Evolutionary conservation across 2,113 vertebrate species (phyloP).

Genomic region (Machaerirhynchus nigripectus): DNA sequence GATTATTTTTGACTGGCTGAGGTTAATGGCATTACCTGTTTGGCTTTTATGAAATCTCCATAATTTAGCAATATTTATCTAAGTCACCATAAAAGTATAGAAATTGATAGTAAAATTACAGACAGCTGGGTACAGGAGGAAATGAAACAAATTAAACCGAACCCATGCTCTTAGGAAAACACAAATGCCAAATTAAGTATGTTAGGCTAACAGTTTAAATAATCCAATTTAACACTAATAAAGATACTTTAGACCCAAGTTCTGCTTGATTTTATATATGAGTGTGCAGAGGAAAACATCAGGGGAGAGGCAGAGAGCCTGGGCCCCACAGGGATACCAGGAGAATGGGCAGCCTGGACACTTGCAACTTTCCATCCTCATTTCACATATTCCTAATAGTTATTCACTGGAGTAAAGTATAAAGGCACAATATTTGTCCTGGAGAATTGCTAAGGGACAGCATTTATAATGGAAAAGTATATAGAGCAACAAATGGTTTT

Average conservation of each 20-base stretch:
- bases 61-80: slow-evolving; percentile 34
- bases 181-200: neutral
- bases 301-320: neutral
- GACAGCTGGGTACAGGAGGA: neutral
- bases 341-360: neutral
- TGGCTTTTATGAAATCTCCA: neutral
- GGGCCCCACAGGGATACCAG: neutral
- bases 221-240: slow-evolving; percentile 2
- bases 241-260: neutral
- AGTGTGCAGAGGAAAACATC: neutral
- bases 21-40: slow-evolving; percentile 31
- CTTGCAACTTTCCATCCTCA: neutral
- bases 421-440: neutral
- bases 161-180: neutral
- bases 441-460: neutral
- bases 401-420: neutral
- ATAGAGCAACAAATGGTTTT: neutral
- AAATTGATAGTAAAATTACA: slow-evolving; percentile 30
- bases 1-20: neutral
- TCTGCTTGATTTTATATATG: neutral
- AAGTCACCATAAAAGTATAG: slow-evolving; percentile 7
- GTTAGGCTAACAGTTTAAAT: slow-evolving; percentile 4
- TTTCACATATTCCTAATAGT: neutral
- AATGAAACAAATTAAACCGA: slow-evolving; percentile 34
- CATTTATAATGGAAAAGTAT: neutral